phyloP scores from a whole-genome alignment of 2,113 vertebrate genomes.

The Panthera tigris region DNA sequence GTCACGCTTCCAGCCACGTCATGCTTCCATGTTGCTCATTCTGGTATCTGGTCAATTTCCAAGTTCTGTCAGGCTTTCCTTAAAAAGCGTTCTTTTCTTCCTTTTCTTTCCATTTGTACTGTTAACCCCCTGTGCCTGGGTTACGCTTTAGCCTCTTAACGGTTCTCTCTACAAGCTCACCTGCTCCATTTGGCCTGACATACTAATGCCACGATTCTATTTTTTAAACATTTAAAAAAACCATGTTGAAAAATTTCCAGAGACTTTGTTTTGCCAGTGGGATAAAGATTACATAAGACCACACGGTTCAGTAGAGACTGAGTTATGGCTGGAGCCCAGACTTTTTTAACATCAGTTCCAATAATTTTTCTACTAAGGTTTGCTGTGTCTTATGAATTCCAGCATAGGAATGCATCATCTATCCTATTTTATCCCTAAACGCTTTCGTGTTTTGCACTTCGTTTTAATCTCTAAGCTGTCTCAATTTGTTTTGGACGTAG shows the following conservation, averaged over 20 bases:
- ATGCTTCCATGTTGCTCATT: not conserved
- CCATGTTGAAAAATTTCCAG: not conserved
- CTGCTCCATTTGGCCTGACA: not conserved
- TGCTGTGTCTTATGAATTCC: not conserved
- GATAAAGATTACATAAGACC: not conserved
- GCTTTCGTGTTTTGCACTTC: not conserved
- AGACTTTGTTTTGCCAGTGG: not conserved
- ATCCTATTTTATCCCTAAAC: not conserved
- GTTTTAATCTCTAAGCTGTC: not conserved
- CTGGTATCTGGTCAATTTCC: not conserved
- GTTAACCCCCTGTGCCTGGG: not conserved
- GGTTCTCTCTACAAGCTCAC: not conserved
- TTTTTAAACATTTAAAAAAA: not conserved
- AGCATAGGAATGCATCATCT: not conserved
- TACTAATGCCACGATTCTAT: not conserved
- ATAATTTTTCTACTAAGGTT: not conserved
- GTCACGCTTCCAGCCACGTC: not conserved
- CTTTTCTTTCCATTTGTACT: not conserved
- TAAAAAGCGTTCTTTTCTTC: not conserved
- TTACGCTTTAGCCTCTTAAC: not conserved
- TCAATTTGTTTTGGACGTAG: slow-evolving; percentile 7
- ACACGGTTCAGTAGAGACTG: not conserved
- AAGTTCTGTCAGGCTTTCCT: not conserved
- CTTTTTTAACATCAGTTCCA: not conserved
- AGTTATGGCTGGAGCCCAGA: not conserved